phyloP scores from a whole-genome alignment of 2,797 vertebrate species.

The Triplophysa bombifrons region DNA sequence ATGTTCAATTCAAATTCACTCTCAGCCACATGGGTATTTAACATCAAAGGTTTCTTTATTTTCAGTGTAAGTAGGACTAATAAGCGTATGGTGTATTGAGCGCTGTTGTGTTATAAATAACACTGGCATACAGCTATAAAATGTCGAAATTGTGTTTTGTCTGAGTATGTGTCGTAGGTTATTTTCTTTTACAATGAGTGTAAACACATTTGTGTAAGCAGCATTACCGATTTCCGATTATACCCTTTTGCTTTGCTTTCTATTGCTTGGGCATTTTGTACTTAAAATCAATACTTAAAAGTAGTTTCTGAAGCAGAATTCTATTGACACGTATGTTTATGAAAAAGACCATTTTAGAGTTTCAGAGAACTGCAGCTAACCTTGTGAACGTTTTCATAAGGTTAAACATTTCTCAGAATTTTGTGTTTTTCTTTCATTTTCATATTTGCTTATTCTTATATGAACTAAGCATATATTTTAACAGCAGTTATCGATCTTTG shows the following conservation, averaged over 20 bases:
- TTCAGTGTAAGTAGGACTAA: neutral
- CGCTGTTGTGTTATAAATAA: conserved; percentile 9
- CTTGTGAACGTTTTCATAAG: neutral
- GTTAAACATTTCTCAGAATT: conserved; percentile 3
- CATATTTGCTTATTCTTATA: neutral
- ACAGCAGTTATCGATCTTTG: too few relatives aligned
- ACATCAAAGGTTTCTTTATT: conserved; percentile 19
- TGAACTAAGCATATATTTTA: too few relatives aligned
- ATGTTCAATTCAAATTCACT: neutral
- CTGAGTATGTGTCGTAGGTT: neutral
- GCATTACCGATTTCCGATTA: conserved; percentile 14
- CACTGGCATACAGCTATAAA: conserved; percentile 8
- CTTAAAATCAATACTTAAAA: conserved; percentile 19
- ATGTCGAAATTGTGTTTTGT: neutral
- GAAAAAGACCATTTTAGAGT: neutral
- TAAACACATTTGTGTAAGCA: conserved; percentile 8
- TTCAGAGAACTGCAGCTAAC: conserved; percentile 11
- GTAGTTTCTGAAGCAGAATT: neutral
- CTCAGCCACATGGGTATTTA: neutral
- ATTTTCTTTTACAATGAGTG: conserved; percentile 1
- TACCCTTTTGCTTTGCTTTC: neutral
- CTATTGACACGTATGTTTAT: neutral
- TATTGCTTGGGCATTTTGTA: conserved; percentile 5
- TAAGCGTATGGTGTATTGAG: neutral
- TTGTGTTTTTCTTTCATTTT: neutral